These are phyloP conservation scores for Rhipidura dahli DNA, from an alignment of 2,113 vertebrate genomes.

Conservation along the genomic window DNA sequence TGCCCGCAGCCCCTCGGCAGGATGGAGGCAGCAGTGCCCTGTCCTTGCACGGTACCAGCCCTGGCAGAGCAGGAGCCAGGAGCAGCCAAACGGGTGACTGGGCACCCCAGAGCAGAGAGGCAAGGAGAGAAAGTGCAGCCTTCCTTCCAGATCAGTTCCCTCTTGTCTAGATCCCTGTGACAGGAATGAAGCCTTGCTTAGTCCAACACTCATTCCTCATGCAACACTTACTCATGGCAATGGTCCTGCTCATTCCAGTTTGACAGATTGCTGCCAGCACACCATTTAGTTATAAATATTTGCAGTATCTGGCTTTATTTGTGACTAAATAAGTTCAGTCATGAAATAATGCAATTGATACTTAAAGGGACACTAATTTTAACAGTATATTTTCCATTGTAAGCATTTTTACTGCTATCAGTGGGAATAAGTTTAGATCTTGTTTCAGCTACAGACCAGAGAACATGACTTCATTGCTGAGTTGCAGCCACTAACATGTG, in stretches of 20 bases:
- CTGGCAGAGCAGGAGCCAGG: background rate
- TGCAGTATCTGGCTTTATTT: background rate
- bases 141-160: background rate
- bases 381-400: background rate
- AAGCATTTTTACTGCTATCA: background rate
- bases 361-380: background rate
- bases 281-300: conserved; percentile 9
- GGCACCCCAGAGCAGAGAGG: background rate
- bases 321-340: background rate
- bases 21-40: background rate
- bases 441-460: conserved; percentile 1
- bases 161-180: background rate
- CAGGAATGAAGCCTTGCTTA: background rate
- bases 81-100: background rate
- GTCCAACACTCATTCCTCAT: background rate
- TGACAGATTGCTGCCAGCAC: background rate
- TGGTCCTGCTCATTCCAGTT: background rate
- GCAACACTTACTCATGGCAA: background rate
- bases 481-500: background rate
- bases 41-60: accelerated
- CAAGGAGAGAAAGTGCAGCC: background rate
- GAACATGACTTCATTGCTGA: background rate
- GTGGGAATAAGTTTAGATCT: conserved; percentile 9
- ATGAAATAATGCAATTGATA: background rate
- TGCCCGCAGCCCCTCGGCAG: background rate